Percentiles rank a stretch among this genome's conserved stretches.
phyloP scores from a whole-genome alignment of 2,113 vertebrate genomes.

The Sceloporus undulatus region DNA sequence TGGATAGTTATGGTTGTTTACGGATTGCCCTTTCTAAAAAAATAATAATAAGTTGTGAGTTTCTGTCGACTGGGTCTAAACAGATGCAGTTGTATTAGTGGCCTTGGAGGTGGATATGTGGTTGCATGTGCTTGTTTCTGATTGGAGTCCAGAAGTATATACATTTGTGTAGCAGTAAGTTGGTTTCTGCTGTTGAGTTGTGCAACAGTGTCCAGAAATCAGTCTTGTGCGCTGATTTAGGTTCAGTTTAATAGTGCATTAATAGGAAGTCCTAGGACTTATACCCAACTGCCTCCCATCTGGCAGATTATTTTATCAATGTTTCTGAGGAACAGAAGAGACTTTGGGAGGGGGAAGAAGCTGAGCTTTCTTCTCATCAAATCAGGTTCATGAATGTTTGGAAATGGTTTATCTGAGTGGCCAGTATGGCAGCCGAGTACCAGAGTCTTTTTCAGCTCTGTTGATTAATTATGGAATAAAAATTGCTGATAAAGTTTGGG shows the following conservation, averaged over 20 bases:
- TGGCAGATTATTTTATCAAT: not conserved
- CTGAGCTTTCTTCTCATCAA: not conserved
- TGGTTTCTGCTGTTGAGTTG: not conserved
- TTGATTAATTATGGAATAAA: not conserved
- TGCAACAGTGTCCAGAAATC: not conserved
- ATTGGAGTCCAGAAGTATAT: not conserved
- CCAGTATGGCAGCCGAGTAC: not conserved
- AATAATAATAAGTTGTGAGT: not conserved
- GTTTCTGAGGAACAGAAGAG: not conserved
- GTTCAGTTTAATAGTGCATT: not conserved
- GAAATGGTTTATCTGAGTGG: not conserved
- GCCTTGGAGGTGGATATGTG: not conserved
- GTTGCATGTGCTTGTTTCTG: not conserved
- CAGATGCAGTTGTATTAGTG: not conserved
- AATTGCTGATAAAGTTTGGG: not conserved
- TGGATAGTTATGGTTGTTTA: not conserved
- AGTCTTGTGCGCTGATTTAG: not conserved
- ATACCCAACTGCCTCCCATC: not conserved
- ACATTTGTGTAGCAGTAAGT: not conserved
- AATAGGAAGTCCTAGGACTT: not conserved
- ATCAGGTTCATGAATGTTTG: not conserved
- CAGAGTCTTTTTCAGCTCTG: not conserved
- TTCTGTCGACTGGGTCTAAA: not conserved
- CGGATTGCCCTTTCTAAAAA: not conserved
- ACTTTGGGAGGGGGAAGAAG: not conserved